A percentile compares a stretch with the other conserved stretches of the same genome.
These are phyloP conservation scores for Calliopsis andreniformis DNA, from an alignment of 1,140 invertebrate species.

Conservation along the genomic window DNA sequence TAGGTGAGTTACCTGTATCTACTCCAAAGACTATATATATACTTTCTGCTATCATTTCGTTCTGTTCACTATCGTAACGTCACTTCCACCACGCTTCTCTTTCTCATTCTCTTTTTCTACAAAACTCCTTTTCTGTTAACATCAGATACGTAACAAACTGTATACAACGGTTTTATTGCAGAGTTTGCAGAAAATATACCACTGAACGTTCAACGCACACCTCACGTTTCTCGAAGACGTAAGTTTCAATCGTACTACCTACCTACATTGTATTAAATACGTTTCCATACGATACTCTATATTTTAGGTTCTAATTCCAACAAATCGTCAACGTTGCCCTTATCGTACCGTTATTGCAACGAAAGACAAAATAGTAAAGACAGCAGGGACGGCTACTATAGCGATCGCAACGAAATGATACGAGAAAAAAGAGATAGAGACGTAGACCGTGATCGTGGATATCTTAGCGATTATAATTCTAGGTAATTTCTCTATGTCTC, in stretches of 20 bases:
- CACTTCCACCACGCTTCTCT: no score
- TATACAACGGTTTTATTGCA: no score
- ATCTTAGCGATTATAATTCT: slow-evolving; percentile 92
- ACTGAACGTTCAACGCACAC: slow-evolving; percentile 90
- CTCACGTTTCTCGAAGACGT: slow-evolving; percentile 90
- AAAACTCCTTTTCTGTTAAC: no score
- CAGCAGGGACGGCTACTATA: slow-evolving; percentile 91
- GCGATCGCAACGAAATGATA: slow-evolving; percentile 91
- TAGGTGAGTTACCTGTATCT: slow-evolving; percentile 84
- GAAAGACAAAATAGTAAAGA: slow-evolving; percentile 85
- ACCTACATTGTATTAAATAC: not conserved
- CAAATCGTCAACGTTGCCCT: slow-evolving; percentile 90
- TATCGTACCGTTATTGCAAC: slow-evolving; percentile 82
- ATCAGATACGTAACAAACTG: no score
- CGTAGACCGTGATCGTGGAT: slow-evolving; percentile 87
- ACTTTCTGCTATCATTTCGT: no score
- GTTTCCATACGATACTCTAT: not conserved
- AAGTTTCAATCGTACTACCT: slow-evolving; percentile 81
- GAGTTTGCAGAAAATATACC: slow-evolving; percentile 93
- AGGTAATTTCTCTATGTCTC: slow-evolving; percentile 81
- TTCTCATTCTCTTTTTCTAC: no score
- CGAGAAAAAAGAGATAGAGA: slow-evolving; percentile 85
- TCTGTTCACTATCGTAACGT: not conserved
- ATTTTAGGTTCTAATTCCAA: slow-evolving; percentile 79
- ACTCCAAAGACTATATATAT: no score